phyloP scores from a whole-genome alignment of 2,797 vertebrate species.

The Pampus argenteus region DNA sequence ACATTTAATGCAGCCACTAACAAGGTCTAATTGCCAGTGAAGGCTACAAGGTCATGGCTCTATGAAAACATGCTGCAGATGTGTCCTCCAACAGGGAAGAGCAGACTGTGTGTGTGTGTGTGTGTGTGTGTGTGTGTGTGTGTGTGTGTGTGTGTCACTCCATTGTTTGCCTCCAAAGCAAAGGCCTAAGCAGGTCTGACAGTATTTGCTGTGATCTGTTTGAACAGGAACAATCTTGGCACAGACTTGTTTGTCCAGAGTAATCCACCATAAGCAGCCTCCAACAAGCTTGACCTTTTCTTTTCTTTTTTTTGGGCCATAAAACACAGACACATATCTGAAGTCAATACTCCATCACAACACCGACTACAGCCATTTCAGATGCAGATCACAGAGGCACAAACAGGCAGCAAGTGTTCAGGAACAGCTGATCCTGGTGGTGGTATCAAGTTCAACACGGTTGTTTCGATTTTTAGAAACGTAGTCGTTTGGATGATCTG shows the following conservation, averaged over 20 bases:
- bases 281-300: conserved; percentile 6
- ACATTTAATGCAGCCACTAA: conserved; percentile 9
- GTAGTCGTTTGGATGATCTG: background rate
- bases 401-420: background rate
- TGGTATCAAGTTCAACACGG: background rate
- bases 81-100: conserved; percentile 33
- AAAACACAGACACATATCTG: conserved; percentile 11
- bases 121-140: conserved; percentile 11
- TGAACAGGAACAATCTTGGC: conserved; percentile 83
- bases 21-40: conserved; percentile 1
- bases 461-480: background rate
- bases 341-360: background rate
- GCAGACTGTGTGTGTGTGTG: conserved; percentile 17
- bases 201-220: conserved; percentile 78
- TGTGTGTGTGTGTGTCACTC: conserved; percentile 32
- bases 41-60: conserved; percentile 15
- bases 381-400: background rate
- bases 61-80: conserved; percentile 34
- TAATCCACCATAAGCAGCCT: conserved; percentile 68
- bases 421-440: conserved; percentile 11
- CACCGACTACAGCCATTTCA: background rate
- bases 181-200: conserved; percentile 33
- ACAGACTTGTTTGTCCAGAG: conserved; percentile 79
- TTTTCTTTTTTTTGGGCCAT: background rate
- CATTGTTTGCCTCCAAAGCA: conserved; percentile 62